Percentiles rank a stretch among this genome's conserved stretches.
Evolutionary conservation across 37 sponge, comb jelly and placozoan species (phyloP).

Genomic region (Dysidea cf. avara): DNA sequence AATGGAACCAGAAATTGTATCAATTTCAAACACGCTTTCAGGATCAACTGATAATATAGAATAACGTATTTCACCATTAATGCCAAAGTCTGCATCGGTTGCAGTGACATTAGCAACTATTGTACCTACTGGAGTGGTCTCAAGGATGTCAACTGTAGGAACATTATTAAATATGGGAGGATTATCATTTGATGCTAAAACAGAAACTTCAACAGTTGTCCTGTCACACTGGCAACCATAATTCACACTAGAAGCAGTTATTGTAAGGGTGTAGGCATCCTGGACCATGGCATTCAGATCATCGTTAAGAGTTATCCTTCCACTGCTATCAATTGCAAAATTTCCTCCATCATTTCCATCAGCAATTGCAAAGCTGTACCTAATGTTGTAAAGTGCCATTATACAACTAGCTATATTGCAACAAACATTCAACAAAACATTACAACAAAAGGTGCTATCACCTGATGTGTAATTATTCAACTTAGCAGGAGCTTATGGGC

Average conservation of each 20-base stretch:
- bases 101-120: slow-evolving; percentile 24
- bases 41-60: neutral
- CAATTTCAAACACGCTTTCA: slow-evolving; percentile 29
- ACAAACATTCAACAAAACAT: too few relatives aligned
- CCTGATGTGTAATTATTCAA: too few relatives aligned
- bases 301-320: slow-evolving; percentile 4
- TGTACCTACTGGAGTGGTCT: slow-evolving; percentile 17
- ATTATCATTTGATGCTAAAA: slow-evolving; percentile 12
- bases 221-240: too few relatives aligned
- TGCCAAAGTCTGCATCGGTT: slow-evolving; percentile 52
- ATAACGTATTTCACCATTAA: slow-evolving; percentile 34
- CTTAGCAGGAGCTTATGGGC: too few relatives aligned
- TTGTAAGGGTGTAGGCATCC: slow-evolving; percentile 29
- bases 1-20: slow-evolving; percentile 28
- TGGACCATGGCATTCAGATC: slow-evolving; percentile 9
- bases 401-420: too few relatives aligned
- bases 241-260: slow-evolving; percentile 55
- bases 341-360: slow-evolving; percentile 44
- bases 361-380: slow-evolving; percentile 55
- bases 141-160: neutral
- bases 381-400: too few relatives aligned
- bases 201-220: neutral
- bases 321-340: too few relatives aligned
- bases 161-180: neutral
- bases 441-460: too few relatives aligned